phyloP scores from a whole-genome alignment of 2,113 vertebrate species.

The Connochaetes taurinus region DNA sequence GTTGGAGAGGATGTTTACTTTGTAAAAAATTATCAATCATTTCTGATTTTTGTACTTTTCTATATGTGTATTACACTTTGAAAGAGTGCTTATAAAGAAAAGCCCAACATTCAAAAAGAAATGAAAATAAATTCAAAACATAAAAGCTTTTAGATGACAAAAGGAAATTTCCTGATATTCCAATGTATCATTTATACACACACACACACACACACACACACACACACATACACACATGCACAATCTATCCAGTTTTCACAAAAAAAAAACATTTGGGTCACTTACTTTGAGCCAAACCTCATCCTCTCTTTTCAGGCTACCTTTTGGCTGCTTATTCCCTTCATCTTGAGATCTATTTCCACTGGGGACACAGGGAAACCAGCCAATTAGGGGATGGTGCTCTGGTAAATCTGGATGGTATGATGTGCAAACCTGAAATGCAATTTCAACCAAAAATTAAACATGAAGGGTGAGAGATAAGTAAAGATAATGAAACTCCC shows the following conservation, averaged over 20 bases:
- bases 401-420: constrained; percentile 77
- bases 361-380: constrained; percentile 87
- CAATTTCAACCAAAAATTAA: constrained; percentile 28
- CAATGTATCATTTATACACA: not conserved
- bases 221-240: not conserved
- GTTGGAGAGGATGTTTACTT: not conserved
- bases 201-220: not conserved
- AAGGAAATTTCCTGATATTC: not conserved
- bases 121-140: not conserved
- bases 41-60: not conserved
- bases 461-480: not conserved
- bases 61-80: not conserved
- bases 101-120: not conserved
- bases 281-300: constrained; percentile 90
- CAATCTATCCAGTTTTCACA: not conserved
- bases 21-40: not conserved
- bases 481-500: not conserved
- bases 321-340: constrained; percentile 70
- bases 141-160: not conserved
- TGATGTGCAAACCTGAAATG: constrained; percentile 85
- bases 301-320: constrained; percentile 16
- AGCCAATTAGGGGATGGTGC: constrained; percentile 76
- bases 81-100: not conserved
- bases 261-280: not conserved
- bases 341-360: constrained; percentile 64